Base-by-base conservation (phyloP, 2,113 vertebrate species). In the Rhabdomys dilectus region DNA sequence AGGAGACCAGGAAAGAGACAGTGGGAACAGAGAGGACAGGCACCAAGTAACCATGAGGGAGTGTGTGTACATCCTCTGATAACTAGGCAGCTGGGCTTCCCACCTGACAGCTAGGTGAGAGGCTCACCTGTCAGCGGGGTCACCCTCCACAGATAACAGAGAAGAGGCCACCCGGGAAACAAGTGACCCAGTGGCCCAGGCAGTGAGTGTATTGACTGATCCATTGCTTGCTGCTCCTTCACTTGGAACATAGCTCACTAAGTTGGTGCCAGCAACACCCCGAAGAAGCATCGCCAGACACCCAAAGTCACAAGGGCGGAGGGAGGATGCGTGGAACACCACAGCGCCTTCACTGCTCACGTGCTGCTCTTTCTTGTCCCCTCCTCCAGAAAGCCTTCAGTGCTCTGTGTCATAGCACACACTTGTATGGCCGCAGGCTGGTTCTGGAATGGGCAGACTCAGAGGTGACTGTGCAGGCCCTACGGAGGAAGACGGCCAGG, bases 391-490 rank as follows among this genome's bases (percentile, higher is more conserved):
- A 99, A 99, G 99, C 99, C 0, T 99, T 99, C 98, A 97, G 91
- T 0, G 99, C 99, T 0, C 98, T 99, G 93, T 99, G 99, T 97
- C 99, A 99, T 98, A 99, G 99, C 98, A 99, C 99, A 0, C 99
- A 99, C 98, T 91, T 99, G 97, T 99, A 99, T 0, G 99, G 99
- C 78, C 99, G 99, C 72, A 98, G 99, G 93, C 98, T 99, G 93
- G 99, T 99, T 81, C 97, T 99, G 96, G 99, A 99, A 97, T 99
- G 99, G 99, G 99, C 99, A 0, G 99, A 99, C 80, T 95, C 99
- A 0, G 99, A 99, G 96, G 99, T 99, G 86, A 99, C 99, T 0
- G 98, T 99, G 53, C 99, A 99, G 93, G 97, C 98, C 45, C 97
- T 99, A 96, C 98, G 99, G 85, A 98, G 99, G 88, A 99, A 99